These are phyloP conservation scores for Zosterops japonicus DNA, from an alignment of 2,113 vertebrate species.

Conservation along the genomic window DNA sequence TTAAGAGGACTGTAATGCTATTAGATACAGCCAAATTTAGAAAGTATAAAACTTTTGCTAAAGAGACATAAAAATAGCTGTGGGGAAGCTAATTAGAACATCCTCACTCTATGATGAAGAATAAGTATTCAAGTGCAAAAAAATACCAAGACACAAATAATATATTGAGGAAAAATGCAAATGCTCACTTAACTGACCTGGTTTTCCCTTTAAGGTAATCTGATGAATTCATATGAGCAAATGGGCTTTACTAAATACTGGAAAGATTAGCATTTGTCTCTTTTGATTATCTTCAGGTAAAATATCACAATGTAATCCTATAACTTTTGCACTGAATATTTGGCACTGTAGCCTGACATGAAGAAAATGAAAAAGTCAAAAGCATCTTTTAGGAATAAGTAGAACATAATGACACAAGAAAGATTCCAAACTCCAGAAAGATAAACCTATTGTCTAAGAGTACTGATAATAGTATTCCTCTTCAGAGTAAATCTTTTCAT, in stretches of 20 bases:
- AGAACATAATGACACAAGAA: slow-evolving; percentile 24
- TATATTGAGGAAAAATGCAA: not conserved
- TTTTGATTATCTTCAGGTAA: slow-evolving; percentile 53
- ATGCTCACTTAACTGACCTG: not conserved
- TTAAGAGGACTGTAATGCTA: not conserved
- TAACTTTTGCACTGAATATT: slow-evolving; percentile 53
- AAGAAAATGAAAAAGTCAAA: slow-evolving; percentile 38
- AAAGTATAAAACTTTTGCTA: not conserved
- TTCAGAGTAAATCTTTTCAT: not conserved
- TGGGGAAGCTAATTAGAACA: not conserved
- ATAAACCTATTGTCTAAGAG: not conserved
- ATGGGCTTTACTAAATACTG: slow-evolving; percentile 33
- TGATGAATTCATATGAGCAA: slow-evolving; percentile 23
- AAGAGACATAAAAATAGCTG: not conserved
- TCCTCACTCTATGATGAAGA: not conserved
- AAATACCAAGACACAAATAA: not conserved
- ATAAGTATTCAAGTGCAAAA: not conserved
- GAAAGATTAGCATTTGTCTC: slow-evolving; percentile 61
- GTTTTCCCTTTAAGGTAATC: slow-evolving; percentile 10
- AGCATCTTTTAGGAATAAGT: slow-evolving; percentile 23
- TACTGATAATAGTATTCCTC: not conserved
- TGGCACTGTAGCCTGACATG: slow-evolving; percentile 17
- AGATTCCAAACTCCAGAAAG: not conserved
- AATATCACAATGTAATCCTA: slow-evolving; percentile 60
- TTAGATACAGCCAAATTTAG: not conserved